Percentiles rank a stretch among this genome's conserved stretches.
phyloP scores from a whole-genome alignment of 30 jellyfish, hydroid and myxozoan genomes.

The Hydra vulgaris region DNA sequence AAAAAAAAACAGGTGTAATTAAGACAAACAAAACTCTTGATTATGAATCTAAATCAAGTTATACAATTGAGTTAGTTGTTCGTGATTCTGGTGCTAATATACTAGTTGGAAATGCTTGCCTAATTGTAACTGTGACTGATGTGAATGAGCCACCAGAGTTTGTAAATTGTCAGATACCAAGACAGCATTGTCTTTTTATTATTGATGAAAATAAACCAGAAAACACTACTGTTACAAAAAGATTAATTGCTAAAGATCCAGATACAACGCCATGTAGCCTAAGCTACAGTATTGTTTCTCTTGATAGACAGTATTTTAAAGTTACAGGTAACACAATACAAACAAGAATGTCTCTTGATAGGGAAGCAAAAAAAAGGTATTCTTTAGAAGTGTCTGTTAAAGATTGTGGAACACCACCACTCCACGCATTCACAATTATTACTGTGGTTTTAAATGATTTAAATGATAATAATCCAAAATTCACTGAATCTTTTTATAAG shows the following conservation, averaged over 20 bases:
- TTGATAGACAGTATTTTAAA: conserved; percentile 52
- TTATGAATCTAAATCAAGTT: conserved; percentile 30
- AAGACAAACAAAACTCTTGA: conserved; percentile 21
- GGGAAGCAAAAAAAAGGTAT: conserved; percentile 59
- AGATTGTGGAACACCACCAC: conserved; percentile 66
- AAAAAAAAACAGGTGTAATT: conserved; percentile 52
- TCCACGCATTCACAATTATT: conserved; percentile 31
- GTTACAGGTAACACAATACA: conserved; percentile 44
- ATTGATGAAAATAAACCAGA: conserved; percentile 47
- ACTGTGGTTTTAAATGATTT: conserved; percentile 51
- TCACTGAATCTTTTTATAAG: conserved; percentile 37
- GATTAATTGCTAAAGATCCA: conserved; percentile 59
- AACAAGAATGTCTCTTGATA: conserved; percentile 52
- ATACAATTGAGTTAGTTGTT: conserved; percentile 33
- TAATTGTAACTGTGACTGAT: conserved; percentile 36
- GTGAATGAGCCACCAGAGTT: conserved; percentile 80
- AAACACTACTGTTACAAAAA: conserved; percentile 21
- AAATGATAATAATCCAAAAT: conserved; percentile 78
- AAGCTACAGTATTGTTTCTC: conserved; percentile 46
- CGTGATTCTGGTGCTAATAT: conserved; percentile 47
- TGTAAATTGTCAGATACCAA: conserved; percentile 18
- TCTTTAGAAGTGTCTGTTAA: conserved; percentile 49
- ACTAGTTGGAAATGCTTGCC: conserved; percentile 28
- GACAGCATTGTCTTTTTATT: conserved; percentile 38
- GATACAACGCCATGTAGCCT: conserved; percentile 32